phyloP scores from a whole-genome alignment of 2,888 invertebrate genomes.

The Drosophila kambysellisi region DNA sequence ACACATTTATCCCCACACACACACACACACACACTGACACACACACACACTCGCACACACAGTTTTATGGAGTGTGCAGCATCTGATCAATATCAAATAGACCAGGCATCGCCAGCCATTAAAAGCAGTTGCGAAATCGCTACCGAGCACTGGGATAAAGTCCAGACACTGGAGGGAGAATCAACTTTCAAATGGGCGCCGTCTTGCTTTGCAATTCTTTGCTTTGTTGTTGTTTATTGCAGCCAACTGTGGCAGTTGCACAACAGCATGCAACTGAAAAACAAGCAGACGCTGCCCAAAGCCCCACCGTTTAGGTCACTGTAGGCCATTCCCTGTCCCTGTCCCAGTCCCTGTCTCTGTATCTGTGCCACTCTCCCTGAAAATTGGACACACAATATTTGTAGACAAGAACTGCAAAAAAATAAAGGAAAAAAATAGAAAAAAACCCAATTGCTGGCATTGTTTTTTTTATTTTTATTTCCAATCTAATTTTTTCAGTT shows the following conservation, averaged over 20 bases:
- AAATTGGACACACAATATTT: background rate
- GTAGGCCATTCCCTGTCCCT: slow-evolving; percentile 15
- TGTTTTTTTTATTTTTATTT: background rate
- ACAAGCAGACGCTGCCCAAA: slow-evolving; percentile 27
- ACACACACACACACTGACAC: background rate
- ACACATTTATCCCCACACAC: slow-evolving; percentile 15
- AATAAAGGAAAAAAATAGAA: background rate
- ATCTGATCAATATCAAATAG: slow-evolving; percentile 69
- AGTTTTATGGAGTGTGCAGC: slow-evolving; percentile 49
- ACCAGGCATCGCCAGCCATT: slow-evolving; percentile 50
- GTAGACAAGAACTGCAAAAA: slow-evolving; percentile 1
- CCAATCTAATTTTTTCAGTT: background rate
- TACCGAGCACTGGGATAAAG: slow-evolving; percentile 9
- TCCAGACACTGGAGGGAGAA: slow-evolving; percentile 17
- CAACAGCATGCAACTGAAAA: slow-evolving; percentile 24
- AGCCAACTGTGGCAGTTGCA: slow-evolving; percentile 34
- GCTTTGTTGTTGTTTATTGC: slow-evolving; percentile 23
- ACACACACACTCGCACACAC: slow-evolving; percentile 4
- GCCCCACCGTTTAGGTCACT: slow-evolving; percentile 33
- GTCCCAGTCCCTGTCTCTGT: background rate
- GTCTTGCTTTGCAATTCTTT: slow-evolving; percentile 39
- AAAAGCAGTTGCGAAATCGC: slow-evolving; percentile 60
- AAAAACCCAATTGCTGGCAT: background rate
- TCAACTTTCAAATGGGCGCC: slow-evolving; percentile 46
- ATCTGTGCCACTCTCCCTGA: background rate